Percentiles rank a stretch among this genome's conserved stretches.
Conservation (phyloP, 2,888 invertebrate species). For the Chalcis sispes region DNA sequence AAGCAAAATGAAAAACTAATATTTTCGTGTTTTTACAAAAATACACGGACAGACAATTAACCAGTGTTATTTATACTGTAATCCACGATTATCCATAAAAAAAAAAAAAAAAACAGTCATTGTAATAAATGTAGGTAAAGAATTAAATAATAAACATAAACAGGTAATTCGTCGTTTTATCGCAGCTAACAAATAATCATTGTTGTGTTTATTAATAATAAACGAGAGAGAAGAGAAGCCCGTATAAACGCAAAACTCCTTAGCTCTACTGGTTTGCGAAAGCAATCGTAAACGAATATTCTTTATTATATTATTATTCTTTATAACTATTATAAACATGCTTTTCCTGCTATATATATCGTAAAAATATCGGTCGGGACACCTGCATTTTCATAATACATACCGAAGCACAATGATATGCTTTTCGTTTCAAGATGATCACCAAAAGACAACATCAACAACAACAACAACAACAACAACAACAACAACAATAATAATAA, state of each 20-base stretch:
- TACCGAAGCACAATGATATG: not conserved
- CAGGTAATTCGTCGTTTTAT: constrained; percentile 61
- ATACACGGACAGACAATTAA: not conserved
- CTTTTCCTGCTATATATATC: not conserved
- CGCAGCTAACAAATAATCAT: constrained; percentile 59
- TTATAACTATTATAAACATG: not conserved
- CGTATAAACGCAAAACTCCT: constrained; percentile 14
- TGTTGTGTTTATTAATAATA: constrained; percentile 57
- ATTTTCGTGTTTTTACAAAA: constrained; percentile 32
- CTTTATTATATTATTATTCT: constrained; percentile 23
- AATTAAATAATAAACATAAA: constrained; percentile 58
- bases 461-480: too few species aligned
- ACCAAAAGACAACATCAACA: too few species aligned
- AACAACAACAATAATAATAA: too few species aligned
- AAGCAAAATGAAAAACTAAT: too few species aligned
- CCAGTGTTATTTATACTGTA: constrained; percentile 55
- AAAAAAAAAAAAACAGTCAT: constrained; percentile 49
- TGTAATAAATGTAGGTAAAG: constrained; percentile 66
- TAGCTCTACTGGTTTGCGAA: not conserved
- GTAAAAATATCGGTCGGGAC: not conserved
- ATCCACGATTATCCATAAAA: constrained; percentile 60
- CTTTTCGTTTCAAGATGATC: too few species aligned
- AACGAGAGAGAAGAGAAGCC: constrained; percentile 1
- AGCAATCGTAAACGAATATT: constrained; percentile 19
- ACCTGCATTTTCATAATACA: not conserved